A percentile compares a stretch with the other conserved stretches of the same genome.
phyloP scores from a whole-genome alignment of 2,113 vertebrate genomes.

The Plecotus auritus region DNA sequence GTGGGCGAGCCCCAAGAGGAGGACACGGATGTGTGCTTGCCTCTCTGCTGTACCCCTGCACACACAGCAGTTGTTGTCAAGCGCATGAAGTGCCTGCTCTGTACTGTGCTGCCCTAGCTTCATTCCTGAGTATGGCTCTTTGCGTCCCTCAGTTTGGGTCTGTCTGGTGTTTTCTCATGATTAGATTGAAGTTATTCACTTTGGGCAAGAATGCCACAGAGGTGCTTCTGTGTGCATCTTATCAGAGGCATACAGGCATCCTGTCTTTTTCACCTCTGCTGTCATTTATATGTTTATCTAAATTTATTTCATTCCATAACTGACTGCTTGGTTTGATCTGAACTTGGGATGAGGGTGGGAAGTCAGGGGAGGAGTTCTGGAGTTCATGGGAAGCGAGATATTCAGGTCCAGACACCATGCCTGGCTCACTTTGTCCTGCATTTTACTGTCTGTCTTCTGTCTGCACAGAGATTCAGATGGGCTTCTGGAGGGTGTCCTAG shows the following conservation, averaged over 20 bases:
- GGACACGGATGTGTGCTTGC: fast-evolving
- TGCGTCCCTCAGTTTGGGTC: background rate
- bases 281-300: background rate
- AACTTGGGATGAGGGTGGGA: too few species aligned
- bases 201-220: background rate
- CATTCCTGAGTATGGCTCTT: background rate
- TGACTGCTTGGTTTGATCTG: background rate
- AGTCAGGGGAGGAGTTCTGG: too few species aligned
- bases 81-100: background rate
- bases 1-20: background rate
- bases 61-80: background rate
- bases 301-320: background rate
- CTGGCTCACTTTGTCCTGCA: too few species aligned
- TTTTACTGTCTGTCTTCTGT: too few species aligned
- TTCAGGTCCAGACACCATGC: too few species aligned
- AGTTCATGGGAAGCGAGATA: too few species aligned
- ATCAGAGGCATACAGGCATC: fast-evolving
- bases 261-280: background rate
- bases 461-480: too few species aligned
- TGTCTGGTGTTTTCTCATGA: background rate
- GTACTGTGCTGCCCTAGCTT: background rate
- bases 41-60: background rate
- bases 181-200: background rate
- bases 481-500: too few species aligned
- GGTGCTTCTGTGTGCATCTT: background rate